phyloP scores from a whole-genome alignment of 2,113 vertebrate species.

The Xiphophorus hellerii region DNA sequence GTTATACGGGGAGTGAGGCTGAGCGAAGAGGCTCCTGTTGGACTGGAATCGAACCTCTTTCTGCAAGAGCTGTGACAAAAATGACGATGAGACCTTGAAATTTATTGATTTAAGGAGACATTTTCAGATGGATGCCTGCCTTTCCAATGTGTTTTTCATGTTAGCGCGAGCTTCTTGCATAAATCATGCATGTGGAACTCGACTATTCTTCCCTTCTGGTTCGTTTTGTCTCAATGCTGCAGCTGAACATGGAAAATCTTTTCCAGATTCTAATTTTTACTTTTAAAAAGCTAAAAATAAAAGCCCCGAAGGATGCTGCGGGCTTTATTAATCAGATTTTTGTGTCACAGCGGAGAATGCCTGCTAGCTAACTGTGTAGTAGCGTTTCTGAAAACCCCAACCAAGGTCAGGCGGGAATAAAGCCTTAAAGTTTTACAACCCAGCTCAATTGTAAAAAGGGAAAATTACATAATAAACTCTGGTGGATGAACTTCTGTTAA shows the following conservation, averaged over 20 bases:
- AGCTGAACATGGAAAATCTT: constrained; percentile 29
- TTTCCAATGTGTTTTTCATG: constrained; percentile 71
- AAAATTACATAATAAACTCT: neutral
- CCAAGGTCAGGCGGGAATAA: neutral
- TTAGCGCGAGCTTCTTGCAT: constrained; percentile 56
- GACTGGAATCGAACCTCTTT: neutral
- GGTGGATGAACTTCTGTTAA: too few relatives aligned
- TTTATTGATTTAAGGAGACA: constrained; percentile 33
- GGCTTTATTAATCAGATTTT: constrained; percentile 23
- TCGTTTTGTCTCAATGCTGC: constrained; percentile 11
- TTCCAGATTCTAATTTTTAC: constrained; percentile 9
- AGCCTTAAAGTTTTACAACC: neutral
- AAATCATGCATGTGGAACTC: constrained; percentile 63
- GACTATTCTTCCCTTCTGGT: neutral
- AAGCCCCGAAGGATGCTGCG: neutral
- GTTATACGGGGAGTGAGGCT: neutral
- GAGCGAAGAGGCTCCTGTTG: neutral
- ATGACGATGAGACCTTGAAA: constrained; percentile 27
- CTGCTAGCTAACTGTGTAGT: constrained; percentile 9
- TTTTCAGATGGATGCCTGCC: constrained; percentile 53
- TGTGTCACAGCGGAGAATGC: constrained; percentile 13
- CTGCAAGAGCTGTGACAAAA: constrained; percentile 12
- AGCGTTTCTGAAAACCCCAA: neutral
- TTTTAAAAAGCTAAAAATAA: constrained; percentile 7
- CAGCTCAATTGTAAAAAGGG: neutral